Evolutionary conservation across 2,888 invertebrate genomes (phyloP).

Genomic region (Limnephilus auricula): DNA sequence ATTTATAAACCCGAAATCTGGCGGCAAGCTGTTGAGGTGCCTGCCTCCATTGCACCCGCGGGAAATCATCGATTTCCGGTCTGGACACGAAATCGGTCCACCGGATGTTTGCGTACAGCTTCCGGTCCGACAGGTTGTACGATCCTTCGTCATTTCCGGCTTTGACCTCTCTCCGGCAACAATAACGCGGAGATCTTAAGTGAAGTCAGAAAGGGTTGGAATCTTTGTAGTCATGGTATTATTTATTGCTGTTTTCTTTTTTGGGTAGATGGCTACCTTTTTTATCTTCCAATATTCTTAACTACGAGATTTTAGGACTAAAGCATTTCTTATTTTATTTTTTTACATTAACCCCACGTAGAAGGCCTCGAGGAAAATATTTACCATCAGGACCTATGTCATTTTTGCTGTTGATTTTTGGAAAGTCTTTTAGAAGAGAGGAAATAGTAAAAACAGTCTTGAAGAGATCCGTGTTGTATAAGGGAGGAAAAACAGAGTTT

Average conservation of each 20-base stretch:
- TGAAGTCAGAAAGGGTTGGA: neutral
- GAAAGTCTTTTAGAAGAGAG: no score
- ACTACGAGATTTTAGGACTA: neutral
- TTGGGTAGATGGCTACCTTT: no score
- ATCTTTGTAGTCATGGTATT: neutral
- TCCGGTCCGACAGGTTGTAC: constrained; percentile 29
- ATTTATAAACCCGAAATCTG: constrained; percentile 7
- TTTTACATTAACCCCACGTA: no score
- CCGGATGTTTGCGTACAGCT: constrained; percentile 23
- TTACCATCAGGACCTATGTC: no score
- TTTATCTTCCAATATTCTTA: neutral
- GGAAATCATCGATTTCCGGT: constrained; percentile 52
- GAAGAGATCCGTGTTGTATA: no score
- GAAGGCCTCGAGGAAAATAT: no score
- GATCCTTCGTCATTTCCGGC: constrained; percentile 28
- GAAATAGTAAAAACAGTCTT: no score
- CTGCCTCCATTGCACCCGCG: constrained; percentile 41
- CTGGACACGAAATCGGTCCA: neutral
- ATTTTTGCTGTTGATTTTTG: no score
- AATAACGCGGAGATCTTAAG: neutral
- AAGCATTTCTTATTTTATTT: neutral
- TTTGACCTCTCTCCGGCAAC: constrained; percentile 1
- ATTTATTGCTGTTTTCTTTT: neutral
- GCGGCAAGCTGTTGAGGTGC: constrained; percentile 6
- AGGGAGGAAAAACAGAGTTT: no score